phyloP scores from a whole-genome alignment of 2,113 vertebrate genomes.

The Nipponia nippon region DNA sequence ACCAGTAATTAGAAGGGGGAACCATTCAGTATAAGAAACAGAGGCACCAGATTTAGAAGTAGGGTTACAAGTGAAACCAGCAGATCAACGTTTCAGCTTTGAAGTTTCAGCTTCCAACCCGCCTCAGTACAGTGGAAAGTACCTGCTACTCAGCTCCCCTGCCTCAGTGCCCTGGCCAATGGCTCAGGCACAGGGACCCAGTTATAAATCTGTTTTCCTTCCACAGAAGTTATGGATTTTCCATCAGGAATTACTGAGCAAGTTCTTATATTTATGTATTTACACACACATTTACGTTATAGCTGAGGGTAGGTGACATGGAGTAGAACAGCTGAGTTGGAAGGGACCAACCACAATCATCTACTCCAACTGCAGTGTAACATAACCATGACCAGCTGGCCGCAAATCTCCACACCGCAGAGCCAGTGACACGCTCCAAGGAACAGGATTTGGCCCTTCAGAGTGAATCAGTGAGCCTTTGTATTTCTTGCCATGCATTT shows the following conservation, averaged over 20 bases:
- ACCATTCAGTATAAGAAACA: not conserved
- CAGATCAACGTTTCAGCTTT: too few relatives aligned
- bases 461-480: not conserved
- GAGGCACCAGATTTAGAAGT: not conserved
- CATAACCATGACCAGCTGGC: not conserved
- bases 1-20: not conserved
- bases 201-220: not conserved
- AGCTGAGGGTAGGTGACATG: not conserved
- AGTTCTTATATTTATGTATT: not conserved
- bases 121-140: accelerated
- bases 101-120: not conserved
- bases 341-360: not conserved
- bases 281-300: not conserved
- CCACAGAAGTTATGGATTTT: not conserved
- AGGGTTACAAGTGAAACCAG: not conserved
- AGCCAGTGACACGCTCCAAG: not conserved
- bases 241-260: not conserved
- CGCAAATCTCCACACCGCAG: not conserved
- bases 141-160: too few relatives aligned
- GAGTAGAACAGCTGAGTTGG: accelerated
- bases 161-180: not conserved
- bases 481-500: not conserved
- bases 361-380: not conserved
- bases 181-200: not conserved
- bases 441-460: not conserved